Evolutionary conservation across 30 jellyfish, hydroid and myxozoan genomes (phyloP), one percentile per base, ranked within the genome.

Genomic region (Turritopsis rubra): DNA sequence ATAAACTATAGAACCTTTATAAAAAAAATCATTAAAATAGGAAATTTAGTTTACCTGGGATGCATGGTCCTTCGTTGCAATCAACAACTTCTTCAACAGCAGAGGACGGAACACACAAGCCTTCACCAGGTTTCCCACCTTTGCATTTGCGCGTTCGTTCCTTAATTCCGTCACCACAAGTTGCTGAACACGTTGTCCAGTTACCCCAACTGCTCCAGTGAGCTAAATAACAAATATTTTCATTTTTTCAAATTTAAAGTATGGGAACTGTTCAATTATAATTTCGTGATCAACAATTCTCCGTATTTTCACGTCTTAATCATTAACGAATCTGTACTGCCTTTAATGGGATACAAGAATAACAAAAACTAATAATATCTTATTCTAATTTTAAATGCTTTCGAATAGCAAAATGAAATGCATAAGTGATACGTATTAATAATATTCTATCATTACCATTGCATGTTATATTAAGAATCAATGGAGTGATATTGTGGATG

Each of bases 81-180:
- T 29, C 86, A 19, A 52, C 81, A 30, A 79, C 29, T 29, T 87
- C 95, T 5, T 80, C 29, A 17, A 41, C 65, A 65, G 87, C 87
- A 22, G 83, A 70, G 65, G 24, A 77, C 23, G 84, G 94, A 75
- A 24, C 91, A 91, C 96, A 87, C 19, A 79, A 53, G 31, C 91
- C 92, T 29, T 84, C 54, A 18, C 98, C 95, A 19, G 89, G 88
- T 0, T 78, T 53, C 3, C 96, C 98, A 23, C 93, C 95, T 28
- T 81, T 83, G 86, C 98, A 91, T 28, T 18, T n/a, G 19, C 98
- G 87, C 29, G 85, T 52, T 70, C 98, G 31, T 28, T 75, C 86
- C 23, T 86, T 85, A 3, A 93, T 84, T 25, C 98, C 98, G 73
- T 88, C 88, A 52, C 98, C 98, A 85, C 98, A 91, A 1, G 96